Percentiles rank a stretch among this genome's conserved stretches.
Evolutionary conservation across 2,113 vertebrate genomes (phyloP).

Genomic region (Tympanuchus pallidicinctus): DNA sequence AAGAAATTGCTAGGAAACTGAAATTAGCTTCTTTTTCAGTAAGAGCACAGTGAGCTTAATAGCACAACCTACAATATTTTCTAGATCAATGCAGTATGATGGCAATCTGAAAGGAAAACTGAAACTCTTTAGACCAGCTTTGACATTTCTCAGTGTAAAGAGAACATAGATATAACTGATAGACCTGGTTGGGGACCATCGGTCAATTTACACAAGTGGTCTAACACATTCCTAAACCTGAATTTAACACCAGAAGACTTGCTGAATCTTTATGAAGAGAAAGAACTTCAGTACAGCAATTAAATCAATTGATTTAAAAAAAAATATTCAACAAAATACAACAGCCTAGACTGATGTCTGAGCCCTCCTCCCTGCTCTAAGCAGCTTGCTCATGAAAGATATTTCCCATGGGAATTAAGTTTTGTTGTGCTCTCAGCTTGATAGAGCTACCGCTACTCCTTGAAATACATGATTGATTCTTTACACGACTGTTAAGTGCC

Average conservation of each 20-base stretch:
- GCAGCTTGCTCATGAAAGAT: conserved; percentile 57
- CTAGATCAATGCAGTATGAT: background rate
- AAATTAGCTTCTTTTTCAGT: background rate
- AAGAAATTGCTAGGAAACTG: background rate
- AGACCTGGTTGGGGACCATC: conserved; percentile 4
- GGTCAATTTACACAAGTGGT: conserved; percentile 41
- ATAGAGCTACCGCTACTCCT: conserved; percentile 47
- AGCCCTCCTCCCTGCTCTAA: conserved; percentile 31
- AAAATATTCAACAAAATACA: background rate
- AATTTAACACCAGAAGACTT: conserved; percentile 45
- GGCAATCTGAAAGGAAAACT: background rate
- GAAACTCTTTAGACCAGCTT: background rate
- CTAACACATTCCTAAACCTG: conserved; percentile 42
- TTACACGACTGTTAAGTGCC: conserved; percentile 67
- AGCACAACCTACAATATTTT: background rate
- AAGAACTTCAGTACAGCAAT: conserved; percentile 44
- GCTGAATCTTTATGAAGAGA: conserved; percentile 37
- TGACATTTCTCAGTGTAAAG: background rate
- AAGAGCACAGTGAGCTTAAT: background rate
- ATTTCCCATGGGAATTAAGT: conserved; percentile 67
- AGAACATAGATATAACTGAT: conserved; percentile 11
- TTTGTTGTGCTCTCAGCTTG: conserved; percentile 67
- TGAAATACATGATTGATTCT: conserved; percentile 75
- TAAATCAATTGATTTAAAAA: conserved; percentile 19
- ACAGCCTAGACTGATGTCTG: background rate